Evolutionary conservation across 2,888 invertebrate species (phyloP), one percentile per base, ranked within the genome.

Genomic region (Amphiduros pacificus): DNA sequence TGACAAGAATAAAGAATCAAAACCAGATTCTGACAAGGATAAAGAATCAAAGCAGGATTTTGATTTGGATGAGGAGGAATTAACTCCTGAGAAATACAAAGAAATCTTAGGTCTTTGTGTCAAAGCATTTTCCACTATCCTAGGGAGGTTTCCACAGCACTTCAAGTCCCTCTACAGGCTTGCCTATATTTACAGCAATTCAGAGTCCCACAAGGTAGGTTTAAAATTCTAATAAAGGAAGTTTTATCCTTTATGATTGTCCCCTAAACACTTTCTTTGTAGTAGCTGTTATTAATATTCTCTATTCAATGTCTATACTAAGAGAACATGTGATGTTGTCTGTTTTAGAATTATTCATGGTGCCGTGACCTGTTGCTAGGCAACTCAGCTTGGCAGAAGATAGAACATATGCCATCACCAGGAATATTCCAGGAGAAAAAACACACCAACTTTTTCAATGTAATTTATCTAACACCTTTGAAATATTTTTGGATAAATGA

Each of bases 91-190:
- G 20, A 49, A 36, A 40, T 50, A 51, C 20, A 41, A n/a, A 11
- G 36, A 59, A 29, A 22, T 60, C 6, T 32, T 90, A 32, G 82
- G 86, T 31, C 85, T 86, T 41, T 93, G 93, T 76, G 82, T 92
- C 20, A 86, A 87, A 75, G 93, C 93, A 31, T 83, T 95, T 67
- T 91, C 92, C 82, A 89, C 92, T 74, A 95, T 95, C 75, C 87
- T 92, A 6, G 87, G 88, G 53, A 86, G 95, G 52, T 92, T 94
- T 79, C 90, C 93, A 0, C 92, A 93, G 72, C 94, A 96, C 82
- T 95, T 94, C 81, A 96, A 96, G 84, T 92, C 94, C 0, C 86
- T 94, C 57, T 95, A 94, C 81, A 87, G 94, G 69, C 84, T 96
- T 55, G 90, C 93, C 1, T 89, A 93, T 79, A 89, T 92, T 74